Conservation (phyloP, 2,888 invertebrate species). For the Cataglyphis livida region DNA sequence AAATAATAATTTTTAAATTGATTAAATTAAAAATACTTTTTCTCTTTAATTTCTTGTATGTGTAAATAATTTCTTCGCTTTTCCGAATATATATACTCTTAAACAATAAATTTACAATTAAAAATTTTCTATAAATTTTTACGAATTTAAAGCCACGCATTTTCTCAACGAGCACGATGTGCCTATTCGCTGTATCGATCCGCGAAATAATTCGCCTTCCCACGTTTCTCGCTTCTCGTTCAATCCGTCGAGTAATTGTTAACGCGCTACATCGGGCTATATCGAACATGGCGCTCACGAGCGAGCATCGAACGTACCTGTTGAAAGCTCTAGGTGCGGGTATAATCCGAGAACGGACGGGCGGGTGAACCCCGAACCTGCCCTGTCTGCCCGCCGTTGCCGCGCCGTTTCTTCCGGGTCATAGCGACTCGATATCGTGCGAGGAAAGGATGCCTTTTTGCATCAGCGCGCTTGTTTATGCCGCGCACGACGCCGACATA, state of each 20-base stretch:
- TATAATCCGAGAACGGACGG: constrained; percentile 23
- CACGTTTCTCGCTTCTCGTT: constrained; percentile 42
- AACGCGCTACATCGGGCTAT: constrained; percentile 61
- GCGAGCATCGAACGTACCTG: constrained; percentile 61
- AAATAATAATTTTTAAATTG: background rate
- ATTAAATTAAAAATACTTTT: background rate
- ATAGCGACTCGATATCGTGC: constrained; percentile 64
- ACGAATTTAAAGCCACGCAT: background rate
- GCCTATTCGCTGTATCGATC: constrained; percentile 16
- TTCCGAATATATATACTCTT: background rate
- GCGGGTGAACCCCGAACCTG: background rate
- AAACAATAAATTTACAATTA: background rate
- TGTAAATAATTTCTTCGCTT: background rate
- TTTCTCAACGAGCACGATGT: background rate
- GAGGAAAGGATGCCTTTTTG: constrained; percentile 41
- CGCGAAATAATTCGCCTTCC: constrained; percentile 38
- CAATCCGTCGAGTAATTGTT: constrained; percentile 67
- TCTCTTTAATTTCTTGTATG: no score
- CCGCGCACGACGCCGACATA: constrained; percentile 33
- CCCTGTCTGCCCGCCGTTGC: background rate
- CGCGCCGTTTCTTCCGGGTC: constrained; percentile 34
- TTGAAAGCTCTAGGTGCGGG: constrained; percentile 66
- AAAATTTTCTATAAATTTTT: constrained; percentile 6
- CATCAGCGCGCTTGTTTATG: constrained; percentile 63
- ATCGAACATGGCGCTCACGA: constrained; percentile 38